Evolutionary conservation across 2,888 invertebrate species (phyloP), one percentile per base, ranked within the genome.

Genomic region (Spicauda simplicius): DNA sequence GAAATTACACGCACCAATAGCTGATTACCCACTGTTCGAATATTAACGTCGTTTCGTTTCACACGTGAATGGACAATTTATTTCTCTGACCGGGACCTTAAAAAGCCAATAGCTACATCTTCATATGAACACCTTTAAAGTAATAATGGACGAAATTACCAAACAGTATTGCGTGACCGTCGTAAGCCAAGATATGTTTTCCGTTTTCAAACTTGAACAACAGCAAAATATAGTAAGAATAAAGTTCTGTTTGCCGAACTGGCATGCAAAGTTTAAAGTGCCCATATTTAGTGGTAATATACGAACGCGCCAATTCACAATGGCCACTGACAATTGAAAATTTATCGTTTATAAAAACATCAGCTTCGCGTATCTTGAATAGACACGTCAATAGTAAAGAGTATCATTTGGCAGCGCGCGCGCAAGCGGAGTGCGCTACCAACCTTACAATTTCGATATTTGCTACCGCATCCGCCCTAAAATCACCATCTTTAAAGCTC

Each of bases 261-360:
- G 16, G 11, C 16, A 10, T 56, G 8, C 30, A n/a, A 33, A 50
- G 20, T 19, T 48, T 4, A 41, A 61, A 41, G 37, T 67, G 63
- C 56, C 45, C n/a, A 1, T 19, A 56, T 45, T 64, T 62, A 65
- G 65, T 71, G 63, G 65, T 72, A 74, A 74, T 75, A 73, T 72
- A 75, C 71, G 73, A 76, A 83, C 75, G 82, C 77, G 80, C 83
- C 82, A 84, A 82, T 85, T 80, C 80, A 83, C 83, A 87, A 86
- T 80, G 68, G 74, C 68, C 70, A 30, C 80, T 79, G 82, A 85
- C 87, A 86, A 87, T 86, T 83, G 83, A 82, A 86, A 84, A 85
- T 84, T 85, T 85, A 86, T 86, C 84, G 84, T 84, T 87, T 86
- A 86, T 84, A 87, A 87, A 86, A 87, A 87, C 84, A 88, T 88